Percentiles rank a stretch among this genome's conserved stretches.
Conservation (phyloP, 2,113 vertebrate genomes). For the Alces alces region DNA sequence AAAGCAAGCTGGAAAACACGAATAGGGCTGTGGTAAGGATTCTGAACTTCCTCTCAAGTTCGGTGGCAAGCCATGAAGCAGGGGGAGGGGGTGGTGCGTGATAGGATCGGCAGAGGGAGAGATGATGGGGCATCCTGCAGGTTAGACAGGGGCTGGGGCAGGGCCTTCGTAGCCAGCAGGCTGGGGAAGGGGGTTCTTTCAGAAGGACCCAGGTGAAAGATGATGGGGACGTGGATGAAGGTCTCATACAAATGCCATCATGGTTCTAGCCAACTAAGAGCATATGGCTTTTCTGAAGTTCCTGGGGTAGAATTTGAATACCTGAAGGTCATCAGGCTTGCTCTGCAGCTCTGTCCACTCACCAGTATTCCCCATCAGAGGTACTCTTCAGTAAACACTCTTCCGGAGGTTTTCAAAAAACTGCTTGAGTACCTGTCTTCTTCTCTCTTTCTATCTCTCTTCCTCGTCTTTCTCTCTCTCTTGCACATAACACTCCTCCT, state of each 20-base stretch:
- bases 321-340: neutral
- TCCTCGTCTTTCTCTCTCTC: neutral
- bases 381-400: neutral
- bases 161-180: neutral
- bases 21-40: neutral
- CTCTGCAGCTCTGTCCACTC: neutral
- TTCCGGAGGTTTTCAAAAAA: neutral
- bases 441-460: neutral
- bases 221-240: neutral
- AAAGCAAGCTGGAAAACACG: neutral
- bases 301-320: neutral
- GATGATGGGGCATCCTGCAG: rapidly evolving
- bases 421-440: neutral
- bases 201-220: neutral
- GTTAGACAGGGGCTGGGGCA: too few relatives aligned
- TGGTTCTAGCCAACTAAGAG: neutral
- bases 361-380: neutral
- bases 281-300: neutral
- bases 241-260: neutral
- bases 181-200: neutral
- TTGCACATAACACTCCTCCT: neutral
- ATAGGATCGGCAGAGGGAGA: neutral
- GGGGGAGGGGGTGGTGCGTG: neutral
- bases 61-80: neutral
- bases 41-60: neutral